Percentiles rank a stretch among this genome's conserved stretches.
These are phyloP conservation scores for Caranx ignobilis DNA, from an alignment of 2,113 vertebrate genomes.

Conservation along the genomic window DNA sequence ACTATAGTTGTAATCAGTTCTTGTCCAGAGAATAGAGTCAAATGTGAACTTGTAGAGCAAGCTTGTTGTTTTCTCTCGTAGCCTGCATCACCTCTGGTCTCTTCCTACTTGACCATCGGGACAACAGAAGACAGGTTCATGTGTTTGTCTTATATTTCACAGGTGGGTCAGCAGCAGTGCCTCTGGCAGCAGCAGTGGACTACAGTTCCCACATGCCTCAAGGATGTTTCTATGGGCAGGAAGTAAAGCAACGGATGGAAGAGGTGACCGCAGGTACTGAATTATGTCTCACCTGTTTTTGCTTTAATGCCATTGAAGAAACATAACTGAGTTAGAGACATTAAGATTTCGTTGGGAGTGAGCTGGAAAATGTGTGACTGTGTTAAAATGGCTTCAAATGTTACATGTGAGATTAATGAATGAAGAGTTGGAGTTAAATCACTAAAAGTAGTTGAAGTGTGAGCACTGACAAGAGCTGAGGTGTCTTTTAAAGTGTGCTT, in stretches of 20 bases:
- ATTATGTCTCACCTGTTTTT: background rate
- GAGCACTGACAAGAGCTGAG: background rate
- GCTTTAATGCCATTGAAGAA: background rate
- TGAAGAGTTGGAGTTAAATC: too few relatives aligned
- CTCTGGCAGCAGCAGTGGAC: constrained; percentile 68
- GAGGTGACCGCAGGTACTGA: constrained; percentile 88
- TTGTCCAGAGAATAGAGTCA: too few relatives aligned
- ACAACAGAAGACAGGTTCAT: background rate
- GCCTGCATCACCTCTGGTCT: background rate
- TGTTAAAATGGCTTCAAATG: background rate
- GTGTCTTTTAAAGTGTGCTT: background rate
- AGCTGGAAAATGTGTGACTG: background rate
- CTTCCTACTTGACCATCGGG: background rate
- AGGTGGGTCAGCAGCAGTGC: constrained; percentile 82
- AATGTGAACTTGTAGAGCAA: too few relatives aligned
- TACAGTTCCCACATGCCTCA: constrained; percentile 68
- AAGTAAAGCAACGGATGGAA: constrained; percentile 85
- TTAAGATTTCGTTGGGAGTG: background rate
- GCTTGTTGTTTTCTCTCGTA: background rate
- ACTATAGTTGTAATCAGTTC: too few relatives aligned
- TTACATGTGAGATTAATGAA: background rate
- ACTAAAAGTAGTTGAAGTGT: too few relatives aligned
- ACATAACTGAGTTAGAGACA: background rate
- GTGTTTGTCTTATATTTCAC: constrained; percentile 62
- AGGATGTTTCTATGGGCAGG: constrained; percentile 95